A percentile compares a stretch with the other conserved stretches of the same genome.
Evolutionary conservation across 2,113 vertebrate genomes (phyloP).

Genomic region (Sinosuthora webbiana): DNA sequence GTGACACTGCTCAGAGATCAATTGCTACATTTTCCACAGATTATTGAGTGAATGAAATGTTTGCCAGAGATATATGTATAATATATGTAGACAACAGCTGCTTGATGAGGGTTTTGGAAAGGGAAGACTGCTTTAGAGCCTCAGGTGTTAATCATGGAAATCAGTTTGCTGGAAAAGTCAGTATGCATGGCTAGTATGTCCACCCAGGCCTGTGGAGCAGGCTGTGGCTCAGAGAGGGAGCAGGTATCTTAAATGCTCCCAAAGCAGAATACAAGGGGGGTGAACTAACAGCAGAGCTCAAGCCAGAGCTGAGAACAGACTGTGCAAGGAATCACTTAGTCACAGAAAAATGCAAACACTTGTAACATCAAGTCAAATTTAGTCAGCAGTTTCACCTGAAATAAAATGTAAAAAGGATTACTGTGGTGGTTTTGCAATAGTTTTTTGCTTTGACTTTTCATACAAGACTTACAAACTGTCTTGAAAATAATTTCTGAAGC

Average conservation of each 20-base stretch:
- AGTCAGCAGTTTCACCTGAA: background rate
- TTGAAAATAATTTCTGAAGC: background rate
- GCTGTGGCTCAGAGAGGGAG: accelerated
- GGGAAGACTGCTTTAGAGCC: background rate
- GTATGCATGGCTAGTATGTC: background rate
- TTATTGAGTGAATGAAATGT: background rate
- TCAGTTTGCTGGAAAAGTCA: background rate
- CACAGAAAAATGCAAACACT: background rate
- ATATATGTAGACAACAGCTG: background rate
- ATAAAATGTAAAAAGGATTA: background rate
- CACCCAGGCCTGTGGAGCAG: accelerated
- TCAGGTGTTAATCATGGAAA: background rate
- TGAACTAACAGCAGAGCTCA: background rate
- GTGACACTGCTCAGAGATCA: background rate
- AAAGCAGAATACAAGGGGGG: background rate
- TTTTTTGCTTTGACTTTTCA: background rate
- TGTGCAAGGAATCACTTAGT: background rate
- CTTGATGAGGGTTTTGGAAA: background rate
- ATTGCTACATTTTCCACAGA: background rate
- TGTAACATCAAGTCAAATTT: background rate
- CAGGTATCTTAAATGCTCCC: background rate
- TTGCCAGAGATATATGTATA: background rate
- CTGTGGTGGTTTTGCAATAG: background rate
- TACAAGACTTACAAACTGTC: background rate
- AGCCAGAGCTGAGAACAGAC: background rate